Evolutionary conservation across 2,797 vertebrate species (phyloP).

Genomic region (Salarias fasciatus): DNA sequence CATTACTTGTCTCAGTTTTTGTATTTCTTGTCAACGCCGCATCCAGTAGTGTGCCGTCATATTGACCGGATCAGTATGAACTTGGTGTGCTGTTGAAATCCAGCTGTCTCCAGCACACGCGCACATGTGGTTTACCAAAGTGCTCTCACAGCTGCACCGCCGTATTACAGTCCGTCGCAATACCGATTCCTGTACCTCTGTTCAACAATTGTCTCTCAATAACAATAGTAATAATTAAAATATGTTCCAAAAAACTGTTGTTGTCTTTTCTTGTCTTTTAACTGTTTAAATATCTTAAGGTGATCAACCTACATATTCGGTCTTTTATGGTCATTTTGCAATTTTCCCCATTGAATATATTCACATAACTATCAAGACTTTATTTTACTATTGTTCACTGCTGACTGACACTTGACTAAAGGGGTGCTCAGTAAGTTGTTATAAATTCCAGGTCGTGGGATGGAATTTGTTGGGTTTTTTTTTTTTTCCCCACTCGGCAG

Average conservation of each 20-base stretch:
- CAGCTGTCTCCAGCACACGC: slow-evolving; percentile 54
- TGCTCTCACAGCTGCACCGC: slow-evolving; percentile 72
- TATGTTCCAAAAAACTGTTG: slow-evolving; percentile 48
- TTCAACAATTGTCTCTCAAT: slow-evolving; percentile 75
- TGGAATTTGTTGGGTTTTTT: too few species aligned
- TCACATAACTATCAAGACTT: neutral
- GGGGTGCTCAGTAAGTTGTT: too few species aligned
- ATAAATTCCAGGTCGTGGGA: too few species aligned
- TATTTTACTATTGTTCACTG: too few species aligned
- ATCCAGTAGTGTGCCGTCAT: slow-evolving; percentile 59
- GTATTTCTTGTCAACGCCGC: slow-evolving; percentile 54
- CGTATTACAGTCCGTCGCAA: slow-evolving; percentile 71
- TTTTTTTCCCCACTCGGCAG: too few species aligned
- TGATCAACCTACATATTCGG: too few species aligned
- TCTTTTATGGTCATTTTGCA: too few species aligned
- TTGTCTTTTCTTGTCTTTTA: too few species aligned
- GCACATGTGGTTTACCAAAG: slow-evolving; percentile 70
- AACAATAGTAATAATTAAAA: slow-evolving; percentile 70
- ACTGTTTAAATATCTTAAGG: too few species aligned
- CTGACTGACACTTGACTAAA: too few species aligned
- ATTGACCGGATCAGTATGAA: slow-evolving; percentile 51
- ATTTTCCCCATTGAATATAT: neutral
- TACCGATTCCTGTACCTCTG: slow-evolving; percentile 79
- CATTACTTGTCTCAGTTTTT: slow-evolving; percentile 53
- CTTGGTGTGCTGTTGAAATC: slow-evolving; percentile 54